Evolutionary conservation across 2,888 invertebrate genomes (phyloP), one percentile per base, ranked within the genome.

Genomic region (Andrena bicolor): DNA sequence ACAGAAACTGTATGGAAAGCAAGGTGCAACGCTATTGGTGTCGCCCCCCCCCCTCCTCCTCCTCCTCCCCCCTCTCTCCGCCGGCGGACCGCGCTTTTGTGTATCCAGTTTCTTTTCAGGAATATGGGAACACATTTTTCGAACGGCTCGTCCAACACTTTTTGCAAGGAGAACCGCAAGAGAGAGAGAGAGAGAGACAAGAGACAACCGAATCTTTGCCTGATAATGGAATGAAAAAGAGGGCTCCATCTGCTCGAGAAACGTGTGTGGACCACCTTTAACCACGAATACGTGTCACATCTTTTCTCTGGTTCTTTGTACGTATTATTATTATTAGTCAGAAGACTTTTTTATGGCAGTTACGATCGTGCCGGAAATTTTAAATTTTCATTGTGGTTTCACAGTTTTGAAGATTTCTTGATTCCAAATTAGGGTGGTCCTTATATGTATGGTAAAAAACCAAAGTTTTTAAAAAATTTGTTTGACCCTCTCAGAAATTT

Each of bases 91-190:
- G 23, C n/a, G 51, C 86, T 86, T 83, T 90, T 90, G 89, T 89
- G 90, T 87, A 90, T 90, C 88, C 88, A 89, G 92, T 90, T 92
- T 90, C 91, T 92, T 92, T 92, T 92, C 91, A 92, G 86, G 86
- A 92, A 92, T 91, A 91, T 91, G 92, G 90, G 90, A 91, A 92
- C 73, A 23, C 56, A 74, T 58, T 82, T 80, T 80, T 71, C 51
- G 60, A 61, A 20, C 71, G 58, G 26, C 72, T 63, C 63, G 53
- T 28, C 56, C 5, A 51, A 58, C 13, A 49, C 30, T 81, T 71
- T 71, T 58, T 72, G 48, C 68, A 8, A 26, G n/a, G 1, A 56
- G 58, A 69, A 75, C 76, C 76, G 68, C 71, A 76, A 80, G 69
- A 66, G 65, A 63, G 49, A 61, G 71, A 80, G 69, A 66, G 65